These are phyloP conservation scores for Phrynocephalus vlangalii DNA, from an alignment of 2,797 vertebrate genomes.

Conservation along the genomic window DNA sequence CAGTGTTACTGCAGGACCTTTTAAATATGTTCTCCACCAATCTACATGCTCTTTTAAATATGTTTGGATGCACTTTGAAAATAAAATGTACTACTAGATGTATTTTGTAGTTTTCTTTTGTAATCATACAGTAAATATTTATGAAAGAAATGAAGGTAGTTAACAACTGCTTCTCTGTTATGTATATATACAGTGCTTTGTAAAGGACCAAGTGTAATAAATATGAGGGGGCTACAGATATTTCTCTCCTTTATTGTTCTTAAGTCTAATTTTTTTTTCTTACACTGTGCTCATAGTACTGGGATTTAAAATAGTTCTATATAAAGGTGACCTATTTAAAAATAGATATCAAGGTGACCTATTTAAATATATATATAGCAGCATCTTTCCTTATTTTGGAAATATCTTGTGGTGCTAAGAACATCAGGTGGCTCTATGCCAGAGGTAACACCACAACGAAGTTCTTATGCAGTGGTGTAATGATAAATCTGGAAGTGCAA, in stretches of 20 bases:
- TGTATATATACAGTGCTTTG: neutral
- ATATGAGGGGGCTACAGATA: neutral
- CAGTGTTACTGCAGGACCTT: too few species aligned
- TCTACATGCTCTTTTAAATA: neutral
- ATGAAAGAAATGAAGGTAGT: neutral
- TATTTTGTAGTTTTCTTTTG: neutral
- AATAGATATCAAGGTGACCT: neutral
- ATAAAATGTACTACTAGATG: neutral
- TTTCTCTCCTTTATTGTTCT: conserved; percentile 2
- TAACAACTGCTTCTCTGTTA: neutral
- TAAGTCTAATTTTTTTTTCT: neutral
- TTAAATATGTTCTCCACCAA: neutral
- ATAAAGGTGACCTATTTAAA: neutral
- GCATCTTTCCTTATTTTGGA: neutral
- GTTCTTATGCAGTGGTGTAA: too few species aligned
- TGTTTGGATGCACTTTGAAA: neutral
- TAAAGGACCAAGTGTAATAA: neutral
- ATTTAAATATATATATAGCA: too few species aligned
- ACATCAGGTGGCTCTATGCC: neutral
- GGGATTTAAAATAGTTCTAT: neutral
- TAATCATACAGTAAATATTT: neutral
- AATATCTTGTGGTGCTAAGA: neutral
- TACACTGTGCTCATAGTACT: neutral
- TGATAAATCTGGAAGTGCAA: neutral
- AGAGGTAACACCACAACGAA: neutral